Percentiles rank a stretch among this genome's conserved stretches.
phyloP scores from a whole-genome alignment of 2,113 vertebrate species.

The Dasyornis broadbenti region DNA sequence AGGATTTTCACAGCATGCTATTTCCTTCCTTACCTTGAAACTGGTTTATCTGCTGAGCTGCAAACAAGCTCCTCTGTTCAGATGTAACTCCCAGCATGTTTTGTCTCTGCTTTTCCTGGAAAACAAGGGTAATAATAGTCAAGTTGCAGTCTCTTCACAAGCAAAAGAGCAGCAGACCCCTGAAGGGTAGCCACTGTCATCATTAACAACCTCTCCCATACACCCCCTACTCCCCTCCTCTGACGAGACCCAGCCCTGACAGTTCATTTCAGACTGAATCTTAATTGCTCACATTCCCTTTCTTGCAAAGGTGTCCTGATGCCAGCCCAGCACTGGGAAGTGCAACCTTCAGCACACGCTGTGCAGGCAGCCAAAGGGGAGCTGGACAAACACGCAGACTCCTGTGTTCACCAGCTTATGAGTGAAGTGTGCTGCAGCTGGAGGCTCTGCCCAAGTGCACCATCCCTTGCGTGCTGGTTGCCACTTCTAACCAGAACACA shows the following conservation, averaged over 20 bases:
- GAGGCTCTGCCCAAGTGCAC: neutral
- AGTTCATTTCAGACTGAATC: neutral
- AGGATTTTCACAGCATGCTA: neutral
- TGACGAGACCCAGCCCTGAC: neutral
- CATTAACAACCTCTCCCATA: neutral
- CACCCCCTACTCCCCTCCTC: neutral
- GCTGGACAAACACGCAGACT: neutral
- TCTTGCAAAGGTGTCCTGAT: neutral
- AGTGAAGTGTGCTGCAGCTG: neutral
- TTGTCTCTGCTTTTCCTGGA: slow-evolving; percentile 83
- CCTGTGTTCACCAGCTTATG: neutral
- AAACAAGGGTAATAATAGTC: slow-evolving; percentile 30
- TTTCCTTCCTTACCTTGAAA: slow-evolving; percentile 79
- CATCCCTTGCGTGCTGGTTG: neutral
- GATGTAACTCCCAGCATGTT: slow-evolving; percentile 72
- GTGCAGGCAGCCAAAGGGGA: neutral
- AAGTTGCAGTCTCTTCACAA: neutral
- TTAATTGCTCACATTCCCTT: neutral
- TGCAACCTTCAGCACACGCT: neutral
- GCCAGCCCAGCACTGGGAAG: neutral
- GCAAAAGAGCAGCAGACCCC: neutral
- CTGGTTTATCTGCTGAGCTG: slow-evolving; percentile 76
- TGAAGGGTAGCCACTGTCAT: neutral
- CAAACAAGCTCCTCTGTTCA: slow-evolving; percentile 67
- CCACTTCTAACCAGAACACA: neutral